A percentile compares a stretch with the other conserved stretches of the same genome.
Conservation (phyloP, 2,888 invertebrate species). For the Cephus spinipes region DNA sequence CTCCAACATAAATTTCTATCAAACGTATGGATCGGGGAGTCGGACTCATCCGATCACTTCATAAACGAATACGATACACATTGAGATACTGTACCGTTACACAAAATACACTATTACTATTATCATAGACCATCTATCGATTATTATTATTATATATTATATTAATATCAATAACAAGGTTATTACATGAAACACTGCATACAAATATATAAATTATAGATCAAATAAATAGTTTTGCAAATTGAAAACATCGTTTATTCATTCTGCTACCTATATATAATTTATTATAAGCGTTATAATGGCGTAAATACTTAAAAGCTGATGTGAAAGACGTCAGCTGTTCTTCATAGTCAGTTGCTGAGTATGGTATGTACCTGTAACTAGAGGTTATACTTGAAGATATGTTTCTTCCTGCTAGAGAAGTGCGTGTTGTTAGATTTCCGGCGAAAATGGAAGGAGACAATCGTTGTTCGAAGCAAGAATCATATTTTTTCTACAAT, state of each 20-base stretch:
- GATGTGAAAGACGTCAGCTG: not conserved
- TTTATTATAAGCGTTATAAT: not conserved
- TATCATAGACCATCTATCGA: slow-evolving; percentile 8
- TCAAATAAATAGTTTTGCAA: slow-evolving; percentile 52
- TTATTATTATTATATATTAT: slow-evolving; percentile 23
- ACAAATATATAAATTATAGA: slow-evolving; percentile 32
- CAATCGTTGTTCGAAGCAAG: slow-evolving; percentile 32
- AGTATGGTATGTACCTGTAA: not conserved
- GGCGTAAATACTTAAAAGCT: too few relatives aligned
- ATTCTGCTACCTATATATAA: not conserved
- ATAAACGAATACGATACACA: not conserved
- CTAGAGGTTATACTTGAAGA: not conserved
- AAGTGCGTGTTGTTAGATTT: not conserved
- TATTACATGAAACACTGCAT: slow-evolving; percentile 26
- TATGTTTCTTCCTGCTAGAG: not conserved
- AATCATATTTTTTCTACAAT: slow-evolving; percentile 69
- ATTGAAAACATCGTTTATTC: slow-evolving; percentile 32
- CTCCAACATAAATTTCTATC: not conserved
- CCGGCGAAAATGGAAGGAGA: slow-evolving; percentile 10
- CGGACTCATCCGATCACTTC: not conserved
- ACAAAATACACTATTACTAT: slow-evolving; percentile 13
- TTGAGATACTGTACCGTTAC: not conserved
- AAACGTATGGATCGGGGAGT: not conserved
- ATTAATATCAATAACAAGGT: slow-evolving; percentile 31
- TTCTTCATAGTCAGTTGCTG: not conserved